Conservation (phyloP, 2,888 invertebrate genomes). For the Temnothorax unifasciatus region DNA sequence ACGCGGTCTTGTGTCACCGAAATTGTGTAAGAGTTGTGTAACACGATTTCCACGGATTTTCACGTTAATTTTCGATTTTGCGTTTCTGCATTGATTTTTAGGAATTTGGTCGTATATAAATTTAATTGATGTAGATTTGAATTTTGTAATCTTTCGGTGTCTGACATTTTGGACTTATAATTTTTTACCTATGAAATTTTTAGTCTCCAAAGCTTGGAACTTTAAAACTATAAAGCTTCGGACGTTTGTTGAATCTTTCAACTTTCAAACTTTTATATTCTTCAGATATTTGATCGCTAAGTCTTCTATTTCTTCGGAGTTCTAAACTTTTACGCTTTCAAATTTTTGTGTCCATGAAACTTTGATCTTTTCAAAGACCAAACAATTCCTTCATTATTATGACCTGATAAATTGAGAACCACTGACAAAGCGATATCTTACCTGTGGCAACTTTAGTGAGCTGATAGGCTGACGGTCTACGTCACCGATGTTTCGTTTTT, state of each 20-base stretch:
- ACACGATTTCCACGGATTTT: not conserved
- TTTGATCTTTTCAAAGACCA: constrained; percentile 31
- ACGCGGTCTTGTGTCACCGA: constrained; percentile 7
- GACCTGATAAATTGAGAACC: constrained; percentile 62
- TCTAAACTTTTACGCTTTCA: not conserved
- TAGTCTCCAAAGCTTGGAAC: not conserved
- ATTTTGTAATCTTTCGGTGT: not conserved
- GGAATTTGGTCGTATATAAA: not conserved
- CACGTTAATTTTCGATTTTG: not conserved
- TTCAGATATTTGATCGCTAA: constrained; percentile 23
- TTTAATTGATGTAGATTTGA: not conserved
- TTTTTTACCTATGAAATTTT: constrained; percentile 20
- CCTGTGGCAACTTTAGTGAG: constrained; percentile 67
- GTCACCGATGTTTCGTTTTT: constrained; percentile 53
- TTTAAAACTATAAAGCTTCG: constrained; percentile 8
- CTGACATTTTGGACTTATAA: not conserved
- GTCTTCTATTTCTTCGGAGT: constrained; percentile 30
- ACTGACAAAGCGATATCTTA: constrained; percentile 49
- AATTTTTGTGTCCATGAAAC: constrained; percentile 30
- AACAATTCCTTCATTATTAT: not conserved
- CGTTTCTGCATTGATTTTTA: not conserved
- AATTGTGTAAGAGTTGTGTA: constrained; percentile 7
- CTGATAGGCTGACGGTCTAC: constrained; percentile 54
- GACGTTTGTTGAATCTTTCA: constrained; percentile 4
- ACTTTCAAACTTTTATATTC: constrained; percentile 21